phyloP scores from a whole-genome alignment of 2,797 vertebrate species.

The Onychomys torridus region DNA sequence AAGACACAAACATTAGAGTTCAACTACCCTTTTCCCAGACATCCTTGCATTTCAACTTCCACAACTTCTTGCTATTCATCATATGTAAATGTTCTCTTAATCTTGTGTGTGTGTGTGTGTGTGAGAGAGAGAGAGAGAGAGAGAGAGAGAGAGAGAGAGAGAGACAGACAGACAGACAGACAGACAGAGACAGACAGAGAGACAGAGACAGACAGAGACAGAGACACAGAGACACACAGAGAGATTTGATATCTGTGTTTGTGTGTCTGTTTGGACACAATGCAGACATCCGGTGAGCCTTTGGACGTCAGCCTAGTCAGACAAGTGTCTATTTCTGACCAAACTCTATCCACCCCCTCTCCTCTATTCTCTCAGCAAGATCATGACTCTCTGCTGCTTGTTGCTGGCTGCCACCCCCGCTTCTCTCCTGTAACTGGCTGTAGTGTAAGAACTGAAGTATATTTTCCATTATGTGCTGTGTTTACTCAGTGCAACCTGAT shows the following conservation, averaged over 20 bases:
- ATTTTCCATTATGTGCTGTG: slow-evolving; percentile 64
- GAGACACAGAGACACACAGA: neutral
- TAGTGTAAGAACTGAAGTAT: slow-evolving; percentile 56
- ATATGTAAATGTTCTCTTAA: neutral
- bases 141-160: too few relatives aligned
- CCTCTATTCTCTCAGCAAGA: slow-evolving; percentile 25
- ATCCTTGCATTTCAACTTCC: neutral
- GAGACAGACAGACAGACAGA: neutral
- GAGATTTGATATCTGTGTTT: neutral
- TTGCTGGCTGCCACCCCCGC: neutral
- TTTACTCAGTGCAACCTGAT: slow-evolving; percentile 66
- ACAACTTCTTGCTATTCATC: neutral
- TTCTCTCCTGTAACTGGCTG: slow-evolving; percentile 47
- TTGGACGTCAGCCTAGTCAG: neutral
- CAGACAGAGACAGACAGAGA: too few relatives aligned
- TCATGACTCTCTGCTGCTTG: slow-evolving; percentile 20
- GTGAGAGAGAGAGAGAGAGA: neutral
- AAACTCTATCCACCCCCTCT: neutral
- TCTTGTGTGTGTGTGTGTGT: neutral
- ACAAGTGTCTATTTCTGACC: neutral
- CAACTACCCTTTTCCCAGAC: neutral
- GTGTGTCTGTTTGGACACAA: neutral
- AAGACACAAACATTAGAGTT: neutral
- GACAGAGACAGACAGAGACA: neutral
- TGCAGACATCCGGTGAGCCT: neutral